A percentile compares a stretch with the other conserved stretches of the same genome.
These are phyloP conservation scores for Tenthredo scrophulariae DNA, from an alignment of 2,888 invertebrate species.

Conservation along the genomic window DNA sequence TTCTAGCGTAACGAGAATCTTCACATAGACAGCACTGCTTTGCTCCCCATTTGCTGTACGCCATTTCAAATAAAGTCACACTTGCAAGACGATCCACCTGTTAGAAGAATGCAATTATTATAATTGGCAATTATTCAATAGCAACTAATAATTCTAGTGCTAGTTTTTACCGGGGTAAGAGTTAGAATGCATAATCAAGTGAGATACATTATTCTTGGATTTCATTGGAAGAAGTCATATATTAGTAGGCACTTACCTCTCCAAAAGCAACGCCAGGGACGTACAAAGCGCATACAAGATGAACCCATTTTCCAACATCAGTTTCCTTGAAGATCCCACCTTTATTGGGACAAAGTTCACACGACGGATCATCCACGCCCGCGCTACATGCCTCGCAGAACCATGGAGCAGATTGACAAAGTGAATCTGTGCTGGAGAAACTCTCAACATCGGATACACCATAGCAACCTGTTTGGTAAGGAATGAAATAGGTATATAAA, in stretches of 20 bases:
- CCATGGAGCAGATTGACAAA: constrained; percentile 99
- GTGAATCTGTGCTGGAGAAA: constrained; percentile 94
- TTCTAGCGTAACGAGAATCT: constrained; percentile 91
- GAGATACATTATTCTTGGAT: constrained; percentile 24
- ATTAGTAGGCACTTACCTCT: constrained; percentile 82
- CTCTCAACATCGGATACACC: constrained; percentile 95
- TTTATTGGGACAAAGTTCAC: constrained; percentile 97
- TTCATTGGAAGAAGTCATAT: not conserved
- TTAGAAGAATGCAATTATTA: constrained; percentile 34
- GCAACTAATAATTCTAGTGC: not conserved
- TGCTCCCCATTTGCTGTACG: constrained; percentile 97
- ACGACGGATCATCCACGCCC: constrained; percentile 91
- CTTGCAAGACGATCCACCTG: constrained; percentile 92
- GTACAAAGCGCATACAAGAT: constrained; percentile 97
- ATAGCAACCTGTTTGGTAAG: constrained; percentile 86
- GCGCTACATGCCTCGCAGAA: constrained; percentile 99
- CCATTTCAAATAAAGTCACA: constrained; percentile 97
- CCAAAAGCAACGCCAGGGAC: constrained; percentile 98
- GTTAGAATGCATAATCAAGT: not conserved
- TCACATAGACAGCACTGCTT: constrained; percentile 94
- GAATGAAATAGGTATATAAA: constrained; percentile 6
- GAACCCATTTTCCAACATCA: constrained; percentile 99
- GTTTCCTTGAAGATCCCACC: constrained; percentile 97
- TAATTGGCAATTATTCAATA: not conserved
- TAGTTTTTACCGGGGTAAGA: not conserved